A percentile compares a stretch with the other conserved stretches of the same genome.
Conservation (phyloP, 2,888 invertebrate species). For the Amphipyra berbera region DNA sequence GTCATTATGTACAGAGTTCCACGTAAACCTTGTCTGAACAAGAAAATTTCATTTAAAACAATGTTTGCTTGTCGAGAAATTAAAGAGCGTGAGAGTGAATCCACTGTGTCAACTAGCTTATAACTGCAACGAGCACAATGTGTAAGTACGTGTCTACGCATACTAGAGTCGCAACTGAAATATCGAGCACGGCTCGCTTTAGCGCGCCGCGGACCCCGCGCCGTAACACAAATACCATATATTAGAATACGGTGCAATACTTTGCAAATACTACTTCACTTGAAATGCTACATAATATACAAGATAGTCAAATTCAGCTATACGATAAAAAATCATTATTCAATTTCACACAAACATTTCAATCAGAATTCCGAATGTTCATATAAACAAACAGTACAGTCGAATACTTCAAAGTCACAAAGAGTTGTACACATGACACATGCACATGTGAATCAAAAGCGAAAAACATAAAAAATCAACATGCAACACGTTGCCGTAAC, state of each 20-base stretch:
- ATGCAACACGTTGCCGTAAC: conserved; percentile 34
- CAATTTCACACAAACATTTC: no score
- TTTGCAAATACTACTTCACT: conserved; percentile 9
- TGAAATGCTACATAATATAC: conserved; percentile 1
- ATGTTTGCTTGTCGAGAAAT: conserved; percentile 38
- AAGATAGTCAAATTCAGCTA: conserved; percentile 1
- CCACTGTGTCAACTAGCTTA: conserved; percentile 46
- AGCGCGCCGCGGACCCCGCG: conserved; percentile 11
- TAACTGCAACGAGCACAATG: conserved; percentile 53
- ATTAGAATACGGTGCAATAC: conserved; percentile 32
- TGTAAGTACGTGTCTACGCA: conserved; percentile 57
- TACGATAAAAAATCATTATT: background rate
- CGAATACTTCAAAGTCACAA: conserved; percentile 25
- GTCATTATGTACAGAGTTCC: no score
- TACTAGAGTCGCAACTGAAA: conserved; percentile 46
- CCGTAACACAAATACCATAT: conserved; percentile 30
- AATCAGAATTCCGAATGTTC: no score
- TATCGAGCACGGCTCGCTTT: conserved; percentile 37
- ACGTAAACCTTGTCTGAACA: background rate
- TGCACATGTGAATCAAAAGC: conserved; percentile 28
- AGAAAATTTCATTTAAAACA: conserved; percentile 32
- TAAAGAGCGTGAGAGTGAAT: conserved; percentile 37
- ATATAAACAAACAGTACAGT: conserved; percentile 17
- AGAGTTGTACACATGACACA: conserved; percentile 24
- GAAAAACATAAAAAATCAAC: conserved; percentile 25